Base-by-base conservation (phyloP, 2,888 invertebrate genomes). In the Calameuta filiformis region DNA sequence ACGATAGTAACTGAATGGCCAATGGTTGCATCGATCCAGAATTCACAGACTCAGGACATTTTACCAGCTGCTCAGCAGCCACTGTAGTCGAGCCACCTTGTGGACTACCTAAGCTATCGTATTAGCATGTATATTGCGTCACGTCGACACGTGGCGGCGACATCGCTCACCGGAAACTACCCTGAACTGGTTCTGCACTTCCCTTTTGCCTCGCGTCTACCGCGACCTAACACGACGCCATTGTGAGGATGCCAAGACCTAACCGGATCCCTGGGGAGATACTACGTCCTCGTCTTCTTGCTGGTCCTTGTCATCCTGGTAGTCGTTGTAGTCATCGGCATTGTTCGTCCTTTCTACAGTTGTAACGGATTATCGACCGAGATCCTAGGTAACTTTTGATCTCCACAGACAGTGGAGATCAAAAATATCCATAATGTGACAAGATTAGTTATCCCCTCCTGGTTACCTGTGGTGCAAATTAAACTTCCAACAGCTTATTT, bases 51-150 rank as follows among this genome's bases (percentile, higher is more conserved):
- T 71, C 9, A 6, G 12, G 11, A 73, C 33, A 76, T 76, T 73
- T 78, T 34, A 78, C 71, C 40, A 40, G 11, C 69, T 75, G 31
- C 12, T 34, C 68, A 35, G 34, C 30, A 75, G 75, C 37, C 30
- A 12, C 34, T 34, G 71, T 68, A 74, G 35, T 15, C 34, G 31
- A 31, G 56, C 73, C 31, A 40, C n/a, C 79, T 80, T 80, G 79
- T 81, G 80, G 79, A 80, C 74, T 78, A 77, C 77, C 81, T 76
- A 78, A 83, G 83, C 83, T 83, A 80, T 79, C 82, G 81, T 85
- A 86, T 86, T 86, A 86, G 86, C 86, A 86, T 86, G 86, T 86
- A 86, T 86, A 86, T 86, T 86, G 84, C 86, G 80, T 86, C 85
- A 86, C 86, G 85, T 86, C 84, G 84, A 77, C 84, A 77, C 80